Percentiles rank a stretch among this genome's conserved stretches.
Conservation (phyloP, 2,113 vertebrate genomes). For the Tetraodon nigroviridis region DNA sequence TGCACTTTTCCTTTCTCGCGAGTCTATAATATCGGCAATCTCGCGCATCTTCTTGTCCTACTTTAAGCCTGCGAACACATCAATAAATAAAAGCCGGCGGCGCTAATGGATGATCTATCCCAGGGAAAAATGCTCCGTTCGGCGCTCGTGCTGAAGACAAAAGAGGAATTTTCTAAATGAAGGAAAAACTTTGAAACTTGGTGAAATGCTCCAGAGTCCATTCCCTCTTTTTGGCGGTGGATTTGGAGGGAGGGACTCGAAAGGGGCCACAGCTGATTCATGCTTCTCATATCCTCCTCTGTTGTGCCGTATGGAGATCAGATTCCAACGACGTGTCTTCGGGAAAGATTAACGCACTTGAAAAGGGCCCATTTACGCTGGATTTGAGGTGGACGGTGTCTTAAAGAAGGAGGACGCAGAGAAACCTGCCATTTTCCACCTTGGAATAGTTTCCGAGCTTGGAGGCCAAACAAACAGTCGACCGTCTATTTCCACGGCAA, state of each 20-base stretch:
- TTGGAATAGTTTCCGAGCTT: not conserved
- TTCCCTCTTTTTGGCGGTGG: conserved; percentile 33
- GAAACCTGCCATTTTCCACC: not conserved
- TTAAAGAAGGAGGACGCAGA: not conserved
- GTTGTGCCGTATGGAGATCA: conserved; percentile 19
- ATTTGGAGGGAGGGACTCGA: conserved; percentile 32
- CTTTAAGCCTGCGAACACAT: conserved; percentile 58
- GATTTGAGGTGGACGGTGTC: not conserved
- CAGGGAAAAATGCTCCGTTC: conserved; percentile 59
- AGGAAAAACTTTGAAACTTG: conserved; percentile 17
- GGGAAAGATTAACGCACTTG: conserved; percentile 16
- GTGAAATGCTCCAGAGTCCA: conserved; percentile 36
- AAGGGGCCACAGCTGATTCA: conserved; percentile 40
- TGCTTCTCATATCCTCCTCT: conserved; percentile 42
- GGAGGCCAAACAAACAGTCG: too few species aligned
- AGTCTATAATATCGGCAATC: conserved; percentile 43
- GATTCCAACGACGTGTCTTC: conserved; percentile 18
- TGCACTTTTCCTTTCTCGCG: conserved; percentile 27
- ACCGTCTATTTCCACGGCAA: conserved; percentile 5
- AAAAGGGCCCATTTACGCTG: conserved; percentile 9
- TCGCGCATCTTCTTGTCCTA: conserved; percentile 57
- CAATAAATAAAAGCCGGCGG: conserved; percentile 64
- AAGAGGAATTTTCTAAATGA: not conserved
- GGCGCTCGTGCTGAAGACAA: conserved; percentile 31
- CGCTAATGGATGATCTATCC: conserved; percentile 56